phyloP scores from a whole-genome alignment of 2,888 invertebrate species.

The Parochlus steinenii region DNA sequence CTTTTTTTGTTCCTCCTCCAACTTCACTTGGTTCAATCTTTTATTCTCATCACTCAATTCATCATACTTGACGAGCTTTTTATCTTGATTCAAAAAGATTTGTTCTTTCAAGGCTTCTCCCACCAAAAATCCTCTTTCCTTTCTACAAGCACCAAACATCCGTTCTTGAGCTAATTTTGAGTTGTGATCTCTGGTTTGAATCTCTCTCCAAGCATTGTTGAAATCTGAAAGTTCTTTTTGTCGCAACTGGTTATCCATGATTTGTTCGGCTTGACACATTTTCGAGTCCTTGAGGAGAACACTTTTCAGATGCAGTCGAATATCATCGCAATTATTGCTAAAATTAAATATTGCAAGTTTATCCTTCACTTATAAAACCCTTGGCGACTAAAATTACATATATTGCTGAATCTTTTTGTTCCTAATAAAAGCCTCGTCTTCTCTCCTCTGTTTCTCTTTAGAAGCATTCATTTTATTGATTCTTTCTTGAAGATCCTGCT shows the following conservation, averaged over 20 bases:
- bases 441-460: constrained; percentile 3
- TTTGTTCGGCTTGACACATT: constrained; percentile 11
- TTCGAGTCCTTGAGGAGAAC: constrained; percentile 6
- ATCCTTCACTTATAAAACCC: not conserved
- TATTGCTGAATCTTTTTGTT: constrained; percentile 5
- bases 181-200: not conserved
- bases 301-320: constrained; percentile 5
- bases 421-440: constrained; percentile 7
- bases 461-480: constrained; percentile 11
- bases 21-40: not conserved
- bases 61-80: too few relatives aligned
- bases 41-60: constrained; percentile 4
- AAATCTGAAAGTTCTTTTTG: constrained; percentile 1
- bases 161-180: constrained; percentile 2
- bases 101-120: constrained; percentile 2
- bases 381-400: constrained; percentile 10
- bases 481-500: constrained; percentile 10
- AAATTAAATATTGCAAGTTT: not conserved
- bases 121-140: not conserved
- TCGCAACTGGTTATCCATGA: constrained; percentile 3
- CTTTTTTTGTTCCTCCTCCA: not conserved
- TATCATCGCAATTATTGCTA: constrained; percentile 10
- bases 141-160: not conserved
- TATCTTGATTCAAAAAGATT: too few relatives aligned
- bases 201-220: constrained; percentile 2